Percentiles rank a stretch among this genome's conserved stretches.
These are phyloP conservation scores for Calidris pugnax DNA, from an alignment of 2,113 vertebrate species.

Conservation along the genomic window DNA sequence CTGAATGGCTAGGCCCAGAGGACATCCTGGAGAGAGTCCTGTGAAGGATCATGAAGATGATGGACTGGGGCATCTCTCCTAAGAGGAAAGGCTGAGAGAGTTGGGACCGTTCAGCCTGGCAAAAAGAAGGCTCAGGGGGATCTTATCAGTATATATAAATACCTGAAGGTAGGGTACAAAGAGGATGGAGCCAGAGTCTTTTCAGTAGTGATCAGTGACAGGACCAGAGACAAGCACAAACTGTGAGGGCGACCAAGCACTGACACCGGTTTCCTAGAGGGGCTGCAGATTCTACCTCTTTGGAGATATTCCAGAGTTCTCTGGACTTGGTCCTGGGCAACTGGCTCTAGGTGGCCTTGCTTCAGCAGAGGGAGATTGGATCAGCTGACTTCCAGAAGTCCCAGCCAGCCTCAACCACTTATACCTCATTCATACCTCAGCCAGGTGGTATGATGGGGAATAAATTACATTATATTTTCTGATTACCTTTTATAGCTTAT, in stretches of 20 bases:
- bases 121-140: not conserved
- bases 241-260: rapidly evolving
- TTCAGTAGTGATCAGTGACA: not conserved
- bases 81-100: not conserved
- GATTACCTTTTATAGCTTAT: not conserved
- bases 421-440: too few relatives aligned
- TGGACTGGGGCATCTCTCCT: not conserved
- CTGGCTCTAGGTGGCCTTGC: not conserved
- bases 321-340: not conserved
- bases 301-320: not conserved
- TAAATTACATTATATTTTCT: not conserved
- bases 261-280: not conserved
- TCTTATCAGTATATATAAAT: not conserved
- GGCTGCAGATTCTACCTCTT: not conserved
- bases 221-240: not conserved
- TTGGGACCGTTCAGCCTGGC: not conserved
- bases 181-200: not conserved
- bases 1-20: not conserved
- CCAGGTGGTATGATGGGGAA: not conserved
- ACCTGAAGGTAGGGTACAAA: not conserved
- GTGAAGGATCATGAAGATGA: not conserved
- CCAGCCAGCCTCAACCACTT: not conserved
- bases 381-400: not conserved
- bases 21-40: not conserved
- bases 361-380: not conserved